Conservation (phyloP, 2,888 invertebrate species). For the Pycnomerus fuliginosus region DNA sequence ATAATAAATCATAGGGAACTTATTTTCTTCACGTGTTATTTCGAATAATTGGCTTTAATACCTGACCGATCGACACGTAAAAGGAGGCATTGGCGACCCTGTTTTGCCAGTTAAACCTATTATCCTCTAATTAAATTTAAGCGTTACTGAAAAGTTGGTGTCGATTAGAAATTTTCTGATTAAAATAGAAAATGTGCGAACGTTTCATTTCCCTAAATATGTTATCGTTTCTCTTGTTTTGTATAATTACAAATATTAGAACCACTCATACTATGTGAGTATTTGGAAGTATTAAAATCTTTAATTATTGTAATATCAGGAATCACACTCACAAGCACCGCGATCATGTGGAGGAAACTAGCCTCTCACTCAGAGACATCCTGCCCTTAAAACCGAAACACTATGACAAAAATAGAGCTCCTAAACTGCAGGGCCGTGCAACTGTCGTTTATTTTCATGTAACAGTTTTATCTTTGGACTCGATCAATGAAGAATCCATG, state of each 20-base stretch:
- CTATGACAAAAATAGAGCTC: conserved; percentile 88
- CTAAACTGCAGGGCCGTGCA: conserved; percentile 81
- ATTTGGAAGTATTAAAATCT: conserved; percentile 17
- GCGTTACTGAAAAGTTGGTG: no score
- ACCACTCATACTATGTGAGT: conserved; percentile 42
- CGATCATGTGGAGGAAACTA: conserved; percentile 56
- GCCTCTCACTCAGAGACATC: conserved; percentile 80
- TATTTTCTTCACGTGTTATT: no score
- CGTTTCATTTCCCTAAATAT: no score
- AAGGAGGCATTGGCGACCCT: no score
- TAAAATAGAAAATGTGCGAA: no score
- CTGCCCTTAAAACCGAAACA: conserved; percentile 80
- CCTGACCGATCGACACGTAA: no score
- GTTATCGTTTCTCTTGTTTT: no score
- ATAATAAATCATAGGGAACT: no score
- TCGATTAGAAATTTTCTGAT: no score
- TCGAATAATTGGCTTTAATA: no score
- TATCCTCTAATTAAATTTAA: no score
- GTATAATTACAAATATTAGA: conserved; percentile 41
- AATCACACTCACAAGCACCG: conserved; percentile 30
- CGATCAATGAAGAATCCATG: conserved; percentile 96
- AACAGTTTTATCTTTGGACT: conserved; percentile 85
- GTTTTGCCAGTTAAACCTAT: no score
- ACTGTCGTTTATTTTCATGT: conserved; percentile 90
- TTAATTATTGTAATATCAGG: conserved; percentile 30